Evolutionary conservation across 2,113 vertebrate genomes (phyloP).

Genomic region (Scomber scombrus): DNA sequence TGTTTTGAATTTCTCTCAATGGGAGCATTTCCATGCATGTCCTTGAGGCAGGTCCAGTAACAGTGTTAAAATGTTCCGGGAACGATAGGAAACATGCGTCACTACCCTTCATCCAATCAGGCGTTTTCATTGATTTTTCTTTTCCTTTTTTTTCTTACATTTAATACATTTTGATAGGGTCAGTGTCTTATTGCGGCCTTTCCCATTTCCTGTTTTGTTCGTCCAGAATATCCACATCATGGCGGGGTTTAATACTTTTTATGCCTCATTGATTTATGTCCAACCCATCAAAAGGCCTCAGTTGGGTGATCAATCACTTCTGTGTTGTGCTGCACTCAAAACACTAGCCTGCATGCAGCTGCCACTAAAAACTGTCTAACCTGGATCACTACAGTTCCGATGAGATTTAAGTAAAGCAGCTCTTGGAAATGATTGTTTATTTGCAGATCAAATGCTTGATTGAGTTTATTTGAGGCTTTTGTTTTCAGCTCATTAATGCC

Average conservation of each 20-base stretch:
- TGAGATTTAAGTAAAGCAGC: constrained; percentile 11
- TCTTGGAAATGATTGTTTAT: not conserved
- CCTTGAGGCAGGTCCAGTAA: constrained; percentile 56
- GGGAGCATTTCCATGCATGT: constrained; percentile 54
- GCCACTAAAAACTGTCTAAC: constrained; percentile 19
- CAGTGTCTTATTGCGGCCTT: constrained; percentile 13
- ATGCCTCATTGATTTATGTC: constrained; percentile 67
- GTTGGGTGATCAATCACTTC: constrained; percentile 63
- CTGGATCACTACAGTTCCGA: not conserved
- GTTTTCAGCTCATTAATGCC: constrained; percentile 12
- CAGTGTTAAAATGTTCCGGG: constrained; percentile 51
- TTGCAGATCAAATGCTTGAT: constrained; percentile 6
- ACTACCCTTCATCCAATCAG: constrained; percentile 52
- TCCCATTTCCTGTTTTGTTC: constrained; percentile 27
- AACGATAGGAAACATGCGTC: constrained; percentile 50
- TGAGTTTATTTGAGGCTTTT: not conserved
- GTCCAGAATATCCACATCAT: constrained; percentile 12
- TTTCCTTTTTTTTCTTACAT: not conserved
- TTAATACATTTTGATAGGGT: constrained; percentile 40
- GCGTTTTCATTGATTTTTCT: not conserved
- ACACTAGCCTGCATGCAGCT: constrained; percentile 10
- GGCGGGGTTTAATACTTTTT: constrained; percentile 59
- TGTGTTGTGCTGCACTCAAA: constrained; percentile 34
- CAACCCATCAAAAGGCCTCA: constrained; percentile 40
- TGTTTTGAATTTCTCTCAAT: constrained; percentile 48